Base-by-base conservation (phyloP, 2,888 invertebrate species). In the Cactoblastis cactorum region DNA sequence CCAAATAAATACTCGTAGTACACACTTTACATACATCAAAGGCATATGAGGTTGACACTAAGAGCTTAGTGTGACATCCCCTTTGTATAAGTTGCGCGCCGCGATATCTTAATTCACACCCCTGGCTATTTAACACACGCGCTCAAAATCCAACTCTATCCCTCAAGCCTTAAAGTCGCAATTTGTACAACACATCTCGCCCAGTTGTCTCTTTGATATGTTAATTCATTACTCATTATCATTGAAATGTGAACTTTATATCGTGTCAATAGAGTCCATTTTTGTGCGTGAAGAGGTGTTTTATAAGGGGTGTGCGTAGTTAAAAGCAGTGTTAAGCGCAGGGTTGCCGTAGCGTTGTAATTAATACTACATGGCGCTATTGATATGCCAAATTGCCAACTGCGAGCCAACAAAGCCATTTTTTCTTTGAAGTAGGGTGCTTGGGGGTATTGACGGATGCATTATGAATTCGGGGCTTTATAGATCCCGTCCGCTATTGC, bases 31-130 rank as follows among this genome's bases (percentile, higher is more conserved):
- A 80, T 77, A 79, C 80, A 75, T 81, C 85, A 85, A 84, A 83
- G 80, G 72, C 77, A 81, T 71, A 70, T 77, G 80, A 79, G 73
- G 74, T 79, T 86, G 87, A 87, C 88, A 88, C 80, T 87, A 86
- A 87, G 82, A 81, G 73, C 73, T 75, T 63, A 71, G 76, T 77
- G 80, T 79, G 74, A 79, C 77, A 78, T 77, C 74, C 78, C 82
- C 80, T 73, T 77, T 76, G 69, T 71, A 69, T 74, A 75, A 77
- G 81, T 74, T 77, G 78, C 72, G 75, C 78, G 75, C 78, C 72
- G 77, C 78, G 76, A 82, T 82, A 82, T 83, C 79, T 80, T 86
- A 86, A 87, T 87, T 88, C 86, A 87, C 88, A 88, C 88, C 86
- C 88, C 80, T 79, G 72, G 77, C 74, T 57, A 60, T 74, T 64